Conservation (phyloP, 2,113 vertebrate genomes). For the Leiothrix lutea region DNA sequence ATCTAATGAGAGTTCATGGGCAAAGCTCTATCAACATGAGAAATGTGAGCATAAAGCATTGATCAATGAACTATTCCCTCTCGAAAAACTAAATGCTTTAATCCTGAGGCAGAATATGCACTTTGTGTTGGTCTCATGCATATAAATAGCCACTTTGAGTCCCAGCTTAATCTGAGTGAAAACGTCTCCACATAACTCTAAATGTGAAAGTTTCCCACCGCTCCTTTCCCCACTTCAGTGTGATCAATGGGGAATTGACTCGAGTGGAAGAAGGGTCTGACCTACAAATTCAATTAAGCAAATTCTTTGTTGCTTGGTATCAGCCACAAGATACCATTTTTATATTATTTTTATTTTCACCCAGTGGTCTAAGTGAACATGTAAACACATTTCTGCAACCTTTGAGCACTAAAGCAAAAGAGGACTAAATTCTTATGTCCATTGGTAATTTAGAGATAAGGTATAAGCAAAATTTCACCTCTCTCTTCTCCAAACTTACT, state of each 20-base stretch:
- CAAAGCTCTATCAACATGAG: slow-evolving; percentile 49
- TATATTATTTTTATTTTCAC: background rate
- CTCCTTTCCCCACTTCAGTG: background rate
- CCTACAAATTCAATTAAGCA: slow-evolving; percentile 27
- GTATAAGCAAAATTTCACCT: background rate
- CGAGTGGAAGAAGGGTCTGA: background rate
- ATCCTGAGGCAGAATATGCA: slow-evolving; percentile 70
- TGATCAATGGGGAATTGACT: background rate
- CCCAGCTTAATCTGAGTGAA: slow-evolving; percentile 20
- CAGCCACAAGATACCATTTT: background rate
- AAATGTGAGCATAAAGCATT: slow-evolving; percentile 19
- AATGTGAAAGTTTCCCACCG: background rate
- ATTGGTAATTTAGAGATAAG: background rate
- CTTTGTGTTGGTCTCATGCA: slow-evolving; percentile 53
- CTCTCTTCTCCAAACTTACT: background rate
- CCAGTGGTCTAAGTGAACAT: background rate
- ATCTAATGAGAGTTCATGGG: slow-evolving; percentile 37
- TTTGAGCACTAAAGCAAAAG: background rate
- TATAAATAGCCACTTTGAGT: slow-evolving; percentile 33
- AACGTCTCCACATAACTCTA: background rate
- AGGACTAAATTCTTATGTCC: background rate
- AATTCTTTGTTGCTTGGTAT: background rate
- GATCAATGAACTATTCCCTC: slow-evolving; percentile 35
- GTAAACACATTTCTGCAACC: background rate
- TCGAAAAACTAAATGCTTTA: slow-evolving; percentile 58